Evolutionary conservation across 1,140 invertebrate genomes (phyloP).

Genomic region (Aricia agestis): DNA sequence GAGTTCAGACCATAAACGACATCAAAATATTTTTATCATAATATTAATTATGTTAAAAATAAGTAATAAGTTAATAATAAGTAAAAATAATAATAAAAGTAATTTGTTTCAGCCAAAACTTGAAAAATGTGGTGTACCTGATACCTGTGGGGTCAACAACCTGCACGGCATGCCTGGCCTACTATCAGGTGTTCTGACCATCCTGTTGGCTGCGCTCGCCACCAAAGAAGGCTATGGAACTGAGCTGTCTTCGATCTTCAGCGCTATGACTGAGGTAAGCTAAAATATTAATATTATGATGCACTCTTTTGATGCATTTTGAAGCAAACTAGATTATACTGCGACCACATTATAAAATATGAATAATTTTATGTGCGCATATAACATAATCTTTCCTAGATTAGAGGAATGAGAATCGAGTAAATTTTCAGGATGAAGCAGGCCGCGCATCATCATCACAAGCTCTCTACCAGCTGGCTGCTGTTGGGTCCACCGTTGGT

Average conservation of each 20-base stretch:
- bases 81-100: too few relatives aligned
- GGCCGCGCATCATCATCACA: constrained; percentile 37
- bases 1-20: too few relatives aligned
- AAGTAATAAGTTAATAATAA: too few relatives aligned
- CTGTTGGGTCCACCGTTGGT: constrained; percentile 39
- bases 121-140: constrained; percentile 84
- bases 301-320: too few relatives aligned
- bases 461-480: constrained; percentile 45
- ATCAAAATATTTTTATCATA: too few relatives aligned
- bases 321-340: too few relatives aligned
- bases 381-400: too few relatives aligned
- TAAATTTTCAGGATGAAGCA: constrained; percentile 33
- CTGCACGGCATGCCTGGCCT: constrained; percentile 97
- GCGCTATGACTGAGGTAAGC: constrained; percentile 63
- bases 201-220: constrained; percentile 85
- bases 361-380: too few relatives aligned
- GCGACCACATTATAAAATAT: too few relatives aligned
- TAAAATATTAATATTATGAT: too few relatives aligned
- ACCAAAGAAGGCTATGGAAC: constrained; percentile 54
- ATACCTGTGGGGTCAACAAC: constrained; percentile 97
- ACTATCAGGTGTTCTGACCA: constrained; percentile 87
- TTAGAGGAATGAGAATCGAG: too few relatives aligned
- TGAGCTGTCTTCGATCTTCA: constrained; percentile 79
- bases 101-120: constrained; percentile 81
- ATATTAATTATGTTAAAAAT: too few relatives aligned